Evolutionary conservation across 2,113 vertebrate genomes (phyloP).

Genomic region (Eira barbara): DNA sequence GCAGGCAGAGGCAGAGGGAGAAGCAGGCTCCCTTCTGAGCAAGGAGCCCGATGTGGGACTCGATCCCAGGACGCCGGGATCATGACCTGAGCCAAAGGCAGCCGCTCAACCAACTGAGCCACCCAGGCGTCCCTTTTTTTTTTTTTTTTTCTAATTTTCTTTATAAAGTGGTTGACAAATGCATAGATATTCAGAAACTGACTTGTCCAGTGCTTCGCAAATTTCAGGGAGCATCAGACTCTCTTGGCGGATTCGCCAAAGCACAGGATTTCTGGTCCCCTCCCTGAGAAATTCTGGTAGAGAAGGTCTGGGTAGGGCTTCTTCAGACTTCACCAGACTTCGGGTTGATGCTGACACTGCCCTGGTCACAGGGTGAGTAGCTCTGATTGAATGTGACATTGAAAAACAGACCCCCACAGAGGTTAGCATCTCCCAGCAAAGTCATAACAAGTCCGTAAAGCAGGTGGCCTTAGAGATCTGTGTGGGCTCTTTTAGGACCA

Average conservation of each 20-base stretch:
- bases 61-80: not conserved
- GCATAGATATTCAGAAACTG: not conserved
- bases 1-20: too few relatives aligned
- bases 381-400: not conserved
- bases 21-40: not conserved
- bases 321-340: not conserved
- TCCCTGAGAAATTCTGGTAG: not conserved
- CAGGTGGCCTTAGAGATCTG: not conserved
- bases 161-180: not conserved
- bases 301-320: not conserved
- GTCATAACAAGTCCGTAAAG: not conserved
- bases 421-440: not conserved
- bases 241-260: not conserved
- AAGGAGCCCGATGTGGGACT: not conserved
- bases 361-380: too few relatives aligned
- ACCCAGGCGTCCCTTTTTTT: not conserved
- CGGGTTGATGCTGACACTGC: not conserved
- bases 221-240: not conserved
- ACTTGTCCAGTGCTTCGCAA: not conserved
- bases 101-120: not conserved
- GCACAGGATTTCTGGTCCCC: not conserved
- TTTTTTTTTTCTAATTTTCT: not conserved
- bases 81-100: not conserved
- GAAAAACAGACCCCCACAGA: not conserved
- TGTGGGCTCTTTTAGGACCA: not conserved